phyloP scores from a whole-genome alignment of 2,113 vertebrate species.

The Halcyon malimbica region DNA sequence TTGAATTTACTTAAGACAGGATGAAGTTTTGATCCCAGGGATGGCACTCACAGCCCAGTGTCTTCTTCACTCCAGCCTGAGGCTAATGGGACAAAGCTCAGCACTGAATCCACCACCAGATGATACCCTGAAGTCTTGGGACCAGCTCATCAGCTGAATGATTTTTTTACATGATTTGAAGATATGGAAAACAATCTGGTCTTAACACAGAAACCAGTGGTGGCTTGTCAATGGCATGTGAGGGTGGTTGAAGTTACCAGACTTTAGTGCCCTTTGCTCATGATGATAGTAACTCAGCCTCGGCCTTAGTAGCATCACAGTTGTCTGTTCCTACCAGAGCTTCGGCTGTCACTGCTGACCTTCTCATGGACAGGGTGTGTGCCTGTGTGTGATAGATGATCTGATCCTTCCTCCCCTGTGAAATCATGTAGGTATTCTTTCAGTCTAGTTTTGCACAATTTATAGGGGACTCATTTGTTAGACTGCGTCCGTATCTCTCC shows the following conservation, averaged over 20 bases:
- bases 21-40: neutral
- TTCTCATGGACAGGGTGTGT: neutral
- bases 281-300: neutral
- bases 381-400: neutral
- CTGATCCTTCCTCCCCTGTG: neutral
- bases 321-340: neutral
- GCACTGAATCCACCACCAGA: neutral
- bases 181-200: neutral
- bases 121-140: neutral
- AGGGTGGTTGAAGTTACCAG: neutral
- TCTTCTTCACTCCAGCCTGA: neutral
- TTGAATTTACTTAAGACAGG: neutral
- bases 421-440: neutral
- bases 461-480: neutral
- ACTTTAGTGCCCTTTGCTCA: neutral
- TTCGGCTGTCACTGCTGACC: neutral
- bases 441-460: neutral
- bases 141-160: neutral
- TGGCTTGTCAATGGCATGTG: neutral
- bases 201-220: neutral
- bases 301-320: neutral
- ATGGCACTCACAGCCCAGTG: neutral
- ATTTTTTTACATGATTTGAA: neutral
- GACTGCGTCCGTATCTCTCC: rapidly evolving
- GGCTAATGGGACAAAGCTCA: neutral